These are phyloP conservation scores for Alexandromys fortis DNA, from an alignment of 2,113 vertebrate genomes.

Conservation along the genomic window DNA sequence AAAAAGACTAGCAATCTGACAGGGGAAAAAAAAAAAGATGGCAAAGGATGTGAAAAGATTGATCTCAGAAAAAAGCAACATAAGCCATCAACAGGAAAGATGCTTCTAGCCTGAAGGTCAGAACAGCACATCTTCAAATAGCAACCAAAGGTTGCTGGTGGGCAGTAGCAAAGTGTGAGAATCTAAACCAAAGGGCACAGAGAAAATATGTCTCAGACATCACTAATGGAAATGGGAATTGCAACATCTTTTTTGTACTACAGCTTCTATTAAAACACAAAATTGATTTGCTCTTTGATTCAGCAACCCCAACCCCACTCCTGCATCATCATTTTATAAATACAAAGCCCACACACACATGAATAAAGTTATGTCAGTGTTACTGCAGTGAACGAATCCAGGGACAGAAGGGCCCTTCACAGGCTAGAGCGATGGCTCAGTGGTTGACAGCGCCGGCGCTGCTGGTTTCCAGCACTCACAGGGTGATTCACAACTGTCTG, in stretches of 20 bases:
- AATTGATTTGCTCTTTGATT: constrained; percentile 7
- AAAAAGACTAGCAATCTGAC: background rate
- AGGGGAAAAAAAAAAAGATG: background rate
- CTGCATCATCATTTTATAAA: background rate
- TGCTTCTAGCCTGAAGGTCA: constrained; percentile 8
- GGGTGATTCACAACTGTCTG: background rate
- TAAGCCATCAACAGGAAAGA: background rate
- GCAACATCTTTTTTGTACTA: background rate
- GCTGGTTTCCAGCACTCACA: no score
- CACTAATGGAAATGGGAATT: background rate
- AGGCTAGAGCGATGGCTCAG: background rate
- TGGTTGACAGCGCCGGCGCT: background rate
- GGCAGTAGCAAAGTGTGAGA: background rate
- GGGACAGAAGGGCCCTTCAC: background rate
- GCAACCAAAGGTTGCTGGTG: constrained; percentile 16
- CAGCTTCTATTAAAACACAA: constrained; percentile 20
- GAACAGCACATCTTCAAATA: constrained; percentile 25
- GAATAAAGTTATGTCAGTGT: background rate
- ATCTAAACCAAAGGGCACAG: background rate
- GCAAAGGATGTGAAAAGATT: constrained; percentile 12
- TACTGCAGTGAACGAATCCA: background rate
- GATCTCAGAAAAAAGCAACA: background rate
- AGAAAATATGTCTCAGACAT: constrained; percentile 1
- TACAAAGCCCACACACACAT: background rate
- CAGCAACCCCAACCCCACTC: background rate